Evolutionary conservation across 2,113 vertebrate species (phyloP), one percentile per base, ranked within the genome.

Genomic region (Pangasianodon hypophthalmus): DNA sequence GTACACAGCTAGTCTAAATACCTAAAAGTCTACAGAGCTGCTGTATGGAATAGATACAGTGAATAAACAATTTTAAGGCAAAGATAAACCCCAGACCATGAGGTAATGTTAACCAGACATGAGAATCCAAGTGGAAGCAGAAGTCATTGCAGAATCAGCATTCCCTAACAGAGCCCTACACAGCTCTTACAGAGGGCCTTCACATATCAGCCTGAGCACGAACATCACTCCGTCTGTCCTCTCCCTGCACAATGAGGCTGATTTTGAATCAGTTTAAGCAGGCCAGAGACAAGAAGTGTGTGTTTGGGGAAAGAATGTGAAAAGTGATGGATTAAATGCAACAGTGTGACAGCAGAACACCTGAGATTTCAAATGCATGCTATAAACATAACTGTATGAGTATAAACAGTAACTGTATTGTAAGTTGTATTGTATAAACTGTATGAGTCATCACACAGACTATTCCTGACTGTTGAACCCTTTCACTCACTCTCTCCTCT

Each of bases 191-290:
- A 89, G 71, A 80, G 60, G 46, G 77, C 79, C 87, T 69, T 82
- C 32, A 46, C 73, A 62, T 52, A 46, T 73, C 79, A 88, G 89
- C 90, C 92, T 91, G 92, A 92, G 92, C 77, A 89, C 92, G 88
- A 77, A 87, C 46, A 84, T 84, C 73, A 84, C 92, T 93, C 91
- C 92, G 90, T 92, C 93, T 93, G 91, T 87, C 92, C 92, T 92
- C 86, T 46, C 52, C 83, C 81, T 92, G 92, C 91, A 95, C 94
- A 94, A 94, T 93, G 73, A 62, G 81, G 44, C 71, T 67, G 85
- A 87, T 69, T 87, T 79, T 44, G 84, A 88, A 87, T 87, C 87
- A 32, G 44, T 90, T 90, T 77, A 62, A 64, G 8, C 48, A 19
- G 67, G 64, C 32, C 48, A 19, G 41, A 80, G 54, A 84, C 46